Evolutionary conservation across 1,140 invertebrate genomes (phyloP).

Genomic region (Drosophila ficusphila): DNA sequence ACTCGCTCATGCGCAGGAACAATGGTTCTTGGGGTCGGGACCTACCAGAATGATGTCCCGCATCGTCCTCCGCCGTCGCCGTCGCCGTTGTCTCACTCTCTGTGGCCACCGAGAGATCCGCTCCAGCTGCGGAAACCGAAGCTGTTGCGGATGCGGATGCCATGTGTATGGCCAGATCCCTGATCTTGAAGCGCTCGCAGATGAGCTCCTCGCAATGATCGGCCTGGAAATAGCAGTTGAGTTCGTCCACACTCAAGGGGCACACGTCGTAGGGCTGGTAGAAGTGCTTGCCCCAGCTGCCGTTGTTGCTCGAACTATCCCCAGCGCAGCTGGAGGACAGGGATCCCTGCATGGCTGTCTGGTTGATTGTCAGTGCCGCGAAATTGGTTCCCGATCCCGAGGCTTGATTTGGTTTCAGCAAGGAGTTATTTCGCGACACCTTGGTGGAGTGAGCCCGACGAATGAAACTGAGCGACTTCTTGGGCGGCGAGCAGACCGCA

Average conservation of each 20-base stretch:
- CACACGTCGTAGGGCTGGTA: constrained; percentile 76
- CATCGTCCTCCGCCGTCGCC: constrained; percentile 70
- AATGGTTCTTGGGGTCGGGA: background rate
- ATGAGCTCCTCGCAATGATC: constrained; percentile 79
- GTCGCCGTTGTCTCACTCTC: constrained; percentile 29
- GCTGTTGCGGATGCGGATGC: constrained; percentile 16
- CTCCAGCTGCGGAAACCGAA: constrained; percentile 17
- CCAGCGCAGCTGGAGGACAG: constrained; percentile 67
- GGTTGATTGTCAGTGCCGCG: constrained; percentile 13
- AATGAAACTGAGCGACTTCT: constrained; percentile 87
- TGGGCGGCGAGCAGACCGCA: constrained; percentile 74
- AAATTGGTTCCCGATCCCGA: background rate
- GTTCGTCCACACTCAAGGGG: constrained; percentile 69
- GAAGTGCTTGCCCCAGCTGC: constrained; percentile 85
- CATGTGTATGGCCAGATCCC: constrained; percentile 60
- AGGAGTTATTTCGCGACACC: constrained; percentile 87
- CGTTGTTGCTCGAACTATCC: constrained; percentile 77
- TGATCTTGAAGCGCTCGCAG: constrained; percentile 79
- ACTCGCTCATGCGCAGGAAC: background rate
- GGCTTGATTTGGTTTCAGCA: constrained; percentile 85
- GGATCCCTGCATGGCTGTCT: constrained; percentile 49
- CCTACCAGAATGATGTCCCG: constrained; percentile 83
- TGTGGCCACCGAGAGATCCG: constrained; percentile 16
- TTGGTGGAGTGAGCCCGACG: constrained; percentile 89
- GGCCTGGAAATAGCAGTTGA: constrained; percentile 77